Evolutionary conservation across 35 echinoderm and acorn worm genomes (phyloP).

Genomic region (Diadema setosum): DNA sequence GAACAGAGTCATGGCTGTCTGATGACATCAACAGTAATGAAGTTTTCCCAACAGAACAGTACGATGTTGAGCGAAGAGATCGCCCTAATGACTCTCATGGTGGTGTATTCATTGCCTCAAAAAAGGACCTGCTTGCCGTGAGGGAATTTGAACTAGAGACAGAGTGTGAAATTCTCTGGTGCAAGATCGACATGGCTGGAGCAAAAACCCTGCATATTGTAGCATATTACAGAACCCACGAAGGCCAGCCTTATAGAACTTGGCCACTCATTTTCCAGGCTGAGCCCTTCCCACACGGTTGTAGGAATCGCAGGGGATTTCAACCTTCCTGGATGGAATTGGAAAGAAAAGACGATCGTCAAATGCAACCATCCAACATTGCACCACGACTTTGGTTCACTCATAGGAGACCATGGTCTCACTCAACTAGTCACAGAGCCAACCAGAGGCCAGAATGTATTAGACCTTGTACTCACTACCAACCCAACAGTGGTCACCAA

Average conservation of each 20-base stretch:
- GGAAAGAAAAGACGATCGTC: not conserved
- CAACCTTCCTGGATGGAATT: not conserved
- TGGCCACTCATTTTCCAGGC: not conserved
- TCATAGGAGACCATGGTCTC: not conserved
- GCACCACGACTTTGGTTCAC: not conserved
- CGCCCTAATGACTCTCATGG: not conserved
- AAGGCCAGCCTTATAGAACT: not conserved
- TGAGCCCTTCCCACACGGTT: not conserved
- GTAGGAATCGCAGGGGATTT: not conserved
- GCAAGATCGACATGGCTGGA: not conserved
- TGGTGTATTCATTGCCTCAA: not conserved
- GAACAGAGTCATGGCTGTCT: not conserved
- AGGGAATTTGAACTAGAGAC: not conserved
- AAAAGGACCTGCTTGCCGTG: not conserved
- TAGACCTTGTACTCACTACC: not conserved
- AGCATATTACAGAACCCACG: not conserved
- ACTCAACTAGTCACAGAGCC: not conserved
- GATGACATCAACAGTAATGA: not conserved
- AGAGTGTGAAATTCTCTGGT: not conserved
- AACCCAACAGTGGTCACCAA: not conserved
- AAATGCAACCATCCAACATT: not conserved
- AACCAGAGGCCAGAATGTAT: not conserved
- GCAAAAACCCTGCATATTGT: not conserved
- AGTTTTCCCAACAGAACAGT: not conserved
- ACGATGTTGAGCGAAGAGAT: not conserved